Base-by-base conservation (phyloP, 2,113 vertebrate genomes). In the Dicaeum eximium region DNA sequence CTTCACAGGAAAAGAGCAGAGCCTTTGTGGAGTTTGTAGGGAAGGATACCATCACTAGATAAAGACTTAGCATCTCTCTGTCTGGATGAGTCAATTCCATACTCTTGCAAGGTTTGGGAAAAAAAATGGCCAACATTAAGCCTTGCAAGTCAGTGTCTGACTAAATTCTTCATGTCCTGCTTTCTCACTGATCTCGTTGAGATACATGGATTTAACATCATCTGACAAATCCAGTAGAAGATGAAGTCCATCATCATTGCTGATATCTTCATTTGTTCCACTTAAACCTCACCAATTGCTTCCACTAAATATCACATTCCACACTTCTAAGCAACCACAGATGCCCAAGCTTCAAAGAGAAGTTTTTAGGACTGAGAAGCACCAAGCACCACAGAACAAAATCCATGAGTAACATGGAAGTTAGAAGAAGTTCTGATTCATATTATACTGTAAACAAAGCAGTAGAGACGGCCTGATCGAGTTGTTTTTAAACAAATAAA, bases 401-500 rank as follows among this genome's bases (percentile, higher is more conserved):
- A 93, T 61, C 65, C 35, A 53, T 27, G 27, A 79, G 51, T 60
- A 92, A 90, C 9, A 15, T 5, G 13, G 71, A 69, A n/a, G 27
- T 71, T 66, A 78, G 66, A 67, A 40, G 7, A 77, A 72, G n/a
- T 69, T 90, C 47, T 54, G 31, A 78, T 74, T 88, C 20, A 22
- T 61, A 45, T 58, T 75, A 62, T 47, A 58, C 11, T 42, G 74
- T 74, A 84, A 80, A 77, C n/a, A 95, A 93, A 90, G 48, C 53
- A 82, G 40, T 33, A 92, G 70, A 81, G 65, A 56, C 75, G 44
- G n/a, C 16, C 38, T n/a, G 44, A 88, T 82, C 30, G 44, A 64
- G 44, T 47, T 90, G 79, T 80, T 93, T 65, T 78, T 80, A 90
- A 90, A 88, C 37, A 96, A 96, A 88, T 56, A 67, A 78, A 94